Base-by-base conservation (phyloP, 2,888 invertebrate species). In the Metalampra italica region DNA sequence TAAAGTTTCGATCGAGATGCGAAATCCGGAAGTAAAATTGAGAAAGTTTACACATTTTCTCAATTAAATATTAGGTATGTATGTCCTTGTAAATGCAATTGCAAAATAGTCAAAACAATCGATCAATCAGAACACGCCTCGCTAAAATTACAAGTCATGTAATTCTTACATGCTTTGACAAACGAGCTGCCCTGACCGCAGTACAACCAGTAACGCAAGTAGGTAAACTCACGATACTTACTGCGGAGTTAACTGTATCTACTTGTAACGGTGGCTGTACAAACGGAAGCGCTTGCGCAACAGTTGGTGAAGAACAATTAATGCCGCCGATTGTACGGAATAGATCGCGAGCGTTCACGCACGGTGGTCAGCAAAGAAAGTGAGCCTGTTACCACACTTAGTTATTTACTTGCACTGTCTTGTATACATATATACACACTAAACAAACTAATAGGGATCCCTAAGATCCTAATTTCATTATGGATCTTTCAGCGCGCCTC, bases 201-300 rank as follows among this genome's bases (percentile, higher is more conserved):
- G n/a, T 51, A 60, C 13, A 41, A 8, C 43, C n/a, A 30, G n/a
- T 29, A 43, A 43, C 29, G 12, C n/a, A 43, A 43, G 9, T 34
- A 41, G 41, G 22, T 22, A 13, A 22, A 22, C 22, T 22, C 22
- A 5, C 22, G 22, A 22, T 22, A 2, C 22, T 22, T 22, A 22
- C 2, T 22, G 22, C 22, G 22, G 22, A 3, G 22, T 22, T 22
- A 22, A 5, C 2, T 34, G 34, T 9, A 34, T 1, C 9, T 34
- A 34, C 34, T 34, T 34, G 4, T 34, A 11, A 34, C 11, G 7
- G 3, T 29, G 29, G 7, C 34, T 29, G 29, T 43, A 32, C 51
- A 60, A 73, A 69, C 80, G 82, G 82, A 82, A 81, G 78, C 67
- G 71, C 67, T 75, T 73, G 68, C 73, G 73, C 71, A 72, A 73